These are phyloP conservation scores for Scomber colias DNA, from an alignment of 2,113 vertebrate species.

Conservation along the genomic window DNA sequence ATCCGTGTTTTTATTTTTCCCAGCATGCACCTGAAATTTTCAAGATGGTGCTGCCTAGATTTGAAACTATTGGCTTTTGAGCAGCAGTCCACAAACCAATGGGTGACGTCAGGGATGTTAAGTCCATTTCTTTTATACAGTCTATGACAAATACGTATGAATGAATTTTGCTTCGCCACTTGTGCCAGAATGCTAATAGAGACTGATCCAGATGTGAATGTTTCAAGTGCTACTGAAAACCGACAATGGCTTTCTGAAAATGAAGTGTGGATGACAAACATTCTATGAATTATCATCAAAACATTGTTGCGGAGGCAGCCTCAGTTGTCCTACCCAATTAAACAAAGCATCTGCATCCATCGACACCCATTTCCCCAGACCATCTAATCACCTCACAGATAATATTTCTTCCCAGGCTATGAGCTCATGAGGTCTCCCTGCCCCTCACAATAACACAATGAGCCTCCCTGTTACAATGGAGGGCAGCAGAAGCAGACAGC, in stretches of 20 bases:
- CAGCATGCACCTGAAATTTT: too few relatives aligned
- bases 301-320: not conserved
- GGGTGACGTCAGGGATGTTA: too few relatives aligned
- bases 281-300: conserved; percentile 18
- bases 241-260: not conserved
- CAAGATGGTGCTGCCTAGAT: too few relatives aligned
- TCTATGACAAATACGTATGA: not conserved
- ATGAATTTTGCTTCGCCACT: too few relatives aligned
- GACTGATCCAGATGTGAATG: too few relatives aligned
- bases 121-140: too few relatives aligned
- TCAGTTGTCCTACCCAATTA: conserved; percentile 9
- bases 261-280: conserved; percentile 15
- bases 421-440: conserved; percentile 26
- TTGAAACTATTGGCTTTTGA: too few relatives aligned
- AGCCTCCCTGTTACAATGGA: conserved; percentile 68
- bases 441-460: conserved; percentile 16
- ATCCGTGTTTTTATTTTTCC: too few relatives aligned
- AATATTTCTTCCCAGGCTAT: conserved; percentile 32
- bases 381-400: conserved; percentile 33
- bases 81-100: too few relatives aligned
- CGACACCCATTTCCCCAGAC: conserved; percentile 3
- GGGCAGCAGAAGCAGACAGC: conserved; percentile 83
- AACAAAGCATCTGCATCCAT: conserved; percentile 33
- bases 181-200: too few relatives aligned
- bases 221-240: too few relatives aligned